These are phyloP conservation scores for Crenichthys baileyi DNA, from an alignment of 2,797 vertebrate genomes.

Conservation along the genomic window DNA sequence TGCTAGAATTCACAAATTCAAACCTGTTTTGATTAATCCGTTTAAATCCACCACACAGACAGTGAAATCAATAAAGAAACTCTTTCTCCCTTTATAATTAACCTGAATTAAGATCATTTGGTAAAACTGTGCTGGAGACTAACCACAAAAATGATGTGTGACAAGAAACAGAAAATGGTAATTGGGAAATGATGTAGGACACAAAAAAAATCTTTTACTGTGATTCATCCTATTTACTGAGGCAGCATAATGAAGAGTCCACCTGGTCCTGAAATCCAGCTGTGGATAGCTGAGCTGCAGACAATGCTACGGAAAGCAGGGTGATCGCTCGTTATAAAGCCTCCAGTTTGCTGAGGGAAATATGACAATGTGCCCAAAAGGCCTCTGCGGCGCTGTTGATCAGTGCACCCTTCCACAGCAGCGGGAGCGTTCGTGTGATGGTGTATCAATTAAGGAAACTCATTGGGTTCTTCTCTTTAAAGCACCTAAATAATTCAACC, in stretches of 20 bases:
- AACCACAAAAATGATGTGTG: constrained; percentile 28
- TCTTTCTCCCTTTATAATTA: constrained; percentile 5
- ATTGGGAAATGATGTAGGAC: constrained; percentile 20
- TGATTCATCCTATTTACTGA: constrained; percentile 58
- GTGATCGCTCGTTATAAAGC: constrained; percentile 76
- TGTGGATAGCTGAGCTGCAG: constrained; percentile 56
- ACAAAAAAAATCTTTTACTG: constrained; percentile 37
- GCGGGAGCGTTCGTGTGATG: constrained; percentile 56
- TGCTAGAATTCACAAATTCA: constrained; percentile 8
- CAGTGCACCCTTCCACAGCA: constrained; percentile 54
- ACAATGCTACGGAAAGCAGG: constrained; percentile 60
- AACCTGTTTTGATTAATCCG: constrained; percentile 11
- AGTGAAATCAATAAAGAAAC: constrained; percentile 6
- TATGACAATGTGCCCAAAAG: constrained; percentile 65
- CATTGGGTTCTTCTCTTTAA: constrained; percentile 74
- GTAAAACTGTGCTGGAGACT: constrained; percentile 11
- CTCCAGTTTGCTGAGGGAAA: constrained; percentile 67
- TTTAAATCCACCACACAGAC: constrained; percentile 6
- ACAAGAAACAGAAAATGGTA: constrained; percentile 29
- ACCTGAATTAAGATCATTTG: constrained; percentile 4
- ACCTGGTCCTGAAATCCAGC: constrained; percentile 58
- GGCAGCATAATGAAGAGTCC: constrained; percentile 57
- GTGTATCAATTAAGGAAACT: constrained; percentile 74
- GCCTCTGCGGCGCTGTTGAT: constrained; percentile 46
- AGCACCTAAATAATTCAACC: constrained; percentile 79